These are phyloP conservation scores for Melopsittacus undulatus DNA, from an alignment of 2,797 vertebrate species.

Conservation along the genomic window DNA sequence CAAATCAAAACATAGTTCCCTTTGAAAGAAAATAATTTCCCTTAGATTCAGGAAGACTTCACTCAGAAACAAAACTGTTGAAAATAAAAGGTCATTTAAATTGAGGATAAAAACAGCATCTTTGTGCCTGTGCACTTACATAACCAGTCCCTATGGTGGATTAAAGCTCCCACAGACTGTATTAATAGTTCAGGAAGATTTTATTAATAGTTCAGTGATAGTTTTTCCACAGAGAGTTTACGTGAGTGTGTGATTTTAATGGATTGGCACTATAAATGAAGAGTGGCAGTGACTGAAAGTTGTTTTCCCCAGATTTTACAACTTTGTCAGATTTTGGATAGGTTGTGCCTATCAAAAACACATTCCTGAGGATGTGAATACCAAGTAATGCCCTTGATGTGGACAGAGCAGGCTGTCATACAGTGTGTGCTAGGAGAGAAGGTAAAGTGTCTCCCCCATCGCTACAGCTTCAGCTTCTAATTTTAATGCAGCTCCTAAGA, in stretches of 20 bases:
- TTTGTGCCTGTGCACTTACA: not conserved
- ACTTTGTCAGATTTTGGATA: not conserved
- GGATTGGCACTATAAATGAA: not conserved
- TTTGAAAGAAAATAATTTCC: not conserved
- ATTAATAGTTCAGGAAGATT: slow-evolving; percentile 32
- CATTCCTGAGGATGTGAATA: rapidly evolving
- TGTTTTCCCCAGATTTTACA: rapidly evolving
- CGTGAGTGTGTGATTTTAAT: not conserved
- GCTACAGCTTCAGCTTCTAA: not conserved
- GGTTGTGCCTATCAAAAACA: not conserved
- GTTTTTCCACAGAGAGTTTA: not conserved
- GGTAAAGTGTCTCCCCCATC: not conserved
- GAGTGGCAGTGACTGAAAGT: not conserved
- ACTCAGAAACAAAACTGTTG: not conserved
- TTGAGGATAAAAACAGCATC: not conserved
- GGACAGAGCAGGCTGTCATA: not conserved
- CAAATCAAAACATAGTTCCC: not conserved
- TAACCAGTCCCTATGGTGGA: not conserved
- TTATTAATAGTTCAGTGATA: slow-evolving; percentile 44
- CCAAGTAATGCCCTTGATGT: too few relatives aligned
- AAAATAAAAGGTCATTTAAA: not conserved
- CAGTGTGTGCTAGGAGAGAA: not conserved
- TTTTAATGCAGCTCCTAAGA: not conserved
- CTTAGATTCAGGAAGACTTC: not conserved
- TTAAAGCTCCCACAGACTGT: not conserved